These are phyloP conservation scores for Emydura subglobosa DNA, from an alignment of 2,113 vertebrate species.

Conservation along the genomic window DNA sequence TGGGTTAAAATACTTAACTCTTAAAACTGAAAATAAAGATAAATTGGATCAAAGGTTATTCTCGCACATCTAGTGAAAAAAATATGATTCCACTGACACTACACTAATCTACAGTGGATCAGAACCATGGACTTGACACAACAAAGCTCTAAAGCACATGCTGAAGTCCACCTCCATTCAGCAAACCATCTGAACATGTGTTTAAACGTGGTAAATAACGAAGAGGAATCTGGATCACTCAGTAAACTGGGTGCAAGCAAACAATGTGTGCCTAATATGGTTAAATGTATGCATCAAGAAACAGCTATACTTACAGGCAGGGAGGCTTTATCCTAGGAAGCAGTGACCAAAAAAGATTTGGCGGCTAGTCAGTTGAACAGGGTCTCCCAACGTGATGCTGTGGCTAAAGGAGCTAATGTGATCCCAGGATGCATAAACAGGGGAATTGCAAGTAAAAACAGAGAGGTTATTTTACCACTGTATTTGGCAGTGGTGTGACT, in stretches of 20 bases:
- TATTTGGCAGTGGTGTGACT: no score
- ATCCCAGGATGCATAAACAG: no score
- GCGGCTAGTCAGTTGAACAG: no score
- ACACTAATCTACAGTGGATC: background rate
- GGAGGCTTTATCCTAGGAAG: no score
- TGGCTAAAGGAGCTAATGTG: no score
- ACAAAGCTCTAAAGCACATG: background rate
- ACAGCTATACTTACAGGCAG: background rate
- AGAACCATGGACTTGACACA: background rate
- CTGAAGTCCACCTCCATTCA: background rate
- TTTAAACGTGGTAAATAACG: background rate
- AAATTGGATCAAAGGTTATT: background rate
- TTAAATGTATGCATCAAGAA: background rate
- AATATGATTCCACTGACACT: background rate
- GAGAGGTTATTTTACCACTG: no score
- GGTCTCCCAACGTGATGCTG: no score
- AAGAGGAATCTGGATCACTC: background rate
- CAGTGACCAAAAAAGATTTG: no score
- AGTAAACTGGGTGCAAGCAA: background rate
- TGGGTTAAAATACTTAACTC: background rate
- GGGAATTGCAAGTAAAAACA: no score
- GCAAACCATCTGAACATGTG: background rate
- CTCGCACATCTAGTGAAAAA: background rate
- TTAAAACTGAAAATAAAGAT: background rate
- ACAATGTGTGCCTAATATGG: background rate